Evolutionary conservation across 2,797 vertebrate genomes (phyloP), one percentile per base, ranked within the genome.

Genomic region (Tragelaphus oryx): DNA sequence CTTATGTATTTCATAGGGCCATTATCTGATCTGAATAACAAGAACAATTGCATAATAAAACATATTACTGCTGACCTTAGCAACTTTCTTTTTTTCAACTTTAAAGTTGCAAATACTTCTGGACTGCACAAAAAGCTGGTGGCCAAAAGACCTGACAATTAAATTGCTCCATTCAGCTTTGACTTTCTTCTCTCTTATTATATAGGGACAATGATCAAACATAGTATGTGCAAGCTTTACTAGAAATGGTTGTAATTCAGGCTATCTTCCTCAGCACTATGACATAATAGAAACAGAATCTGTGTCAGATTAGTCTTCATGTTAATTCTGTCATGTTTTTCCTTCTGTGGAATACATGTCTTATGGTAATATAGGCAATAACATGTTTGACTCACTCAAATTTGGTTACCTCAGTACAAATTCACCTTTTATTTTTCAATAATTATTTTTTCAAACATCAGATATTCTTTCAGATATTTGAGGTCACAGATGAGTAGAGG

Each of bases 21-120:
- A n/a, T n/a, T n/a, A n/a, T n/a, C n/a, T n/a, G n/a, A n/a, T n/a
- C n/a, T n/a, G n/a, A n/a, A n/a, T n/a, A n/a, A n/a, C n/a, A n/a
- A n/a, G n/a, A n/a, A n/a, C n/a, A n/a, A n/a, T n/a, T n/a, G n/a
- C n/a, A n/a, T n/a, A n/a, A n/a, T n/a, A n/a, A n/a, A n/a, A n/a
- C n/a, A n/a, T n/a, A n/a, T n/a, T n/a, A 97, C 94, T 98, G 98
- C 98, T 98, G 98, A 98, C 96, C 98, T 57, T 94, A 93, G 96
- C 97, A 98, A 98, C 96, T 98, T 98, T 96, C 79, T 97, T 97
- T 55, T 68, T 96, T 97, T 89, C 91, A 97, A 96, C 97, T 98
- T 98, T 57, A 65, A 96, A 97, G 96, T 91, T 96, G 95, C 84
- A 97, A 95, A 96, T 86, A 89, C 81, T 76, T 94, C 95, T 92